A percentile compares a stretch with the other conserved stretches of the same genome.
These are phyloP conservation scores for Protomyctophum bolini DNA, from an alignment of 2,113 vertebrate species.

Conservation along the genomic window DNA sequence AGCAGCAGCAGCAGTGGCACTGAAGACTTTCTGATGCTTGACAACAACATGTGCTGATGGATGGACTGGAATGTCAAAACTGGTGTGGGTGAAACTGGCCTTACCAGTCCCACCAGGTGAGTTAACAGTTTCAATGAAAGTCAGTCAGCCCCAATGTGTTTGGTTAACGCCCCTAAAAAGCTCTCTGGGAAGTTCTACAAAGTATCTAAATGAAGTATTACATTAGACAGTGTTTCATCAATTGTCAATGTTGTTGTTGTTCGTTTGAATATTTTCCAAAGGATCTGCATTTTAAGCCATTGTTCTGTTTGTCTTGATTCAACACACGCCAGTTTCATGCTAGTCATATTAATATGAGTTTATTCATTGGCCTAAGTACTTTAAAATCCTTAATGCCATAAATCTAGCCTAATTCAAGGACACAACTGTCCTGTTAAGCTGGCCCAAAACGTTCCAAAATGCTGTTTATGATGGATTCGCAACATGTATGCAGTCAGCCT, in stretches of 20 bases:
- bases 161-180: background rate
- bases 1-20: background rate
- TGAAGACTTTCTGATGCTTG: conserved; percentile 1
- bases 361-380: conserved; percentile 36
- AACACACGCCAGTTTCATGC: background rate
- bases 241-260: conserved; percentile 42
- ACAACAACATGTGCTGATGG: conserved; percentile 6
- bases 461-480: conserved; percentile 58
- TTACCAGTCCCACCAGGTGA: conserved; percentile 58
- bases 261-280: conserved; percentile 49
- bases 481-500: conserved; percentile 41
- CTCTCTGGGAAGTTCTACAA: background rate
- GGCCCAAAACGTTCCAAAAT: conserved; percentile 56
- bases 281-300: conserved; percentile 51
- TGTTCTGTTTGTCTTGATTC: conserved; percentile 37
- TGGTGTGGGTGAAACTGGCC: conserved; percentile 51
- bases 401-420: conserved; percentile 56
- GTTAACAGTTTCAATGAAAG: conserved; percentile 58
- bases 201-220: background rate
- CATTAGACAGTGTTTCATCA: too few species aligned
- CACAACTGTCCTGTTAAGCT: conserved; percentile 49
- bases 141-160: background rate
- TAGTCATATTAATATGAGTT: conserved; percentile 19
- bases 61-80: conserved; percentile 7
- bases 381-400: conserved; percentile 57